phyloP scores from a whole-genome alignment of 1,140 invertebrate species.

The Choristoneura fumiferana region DNA sequence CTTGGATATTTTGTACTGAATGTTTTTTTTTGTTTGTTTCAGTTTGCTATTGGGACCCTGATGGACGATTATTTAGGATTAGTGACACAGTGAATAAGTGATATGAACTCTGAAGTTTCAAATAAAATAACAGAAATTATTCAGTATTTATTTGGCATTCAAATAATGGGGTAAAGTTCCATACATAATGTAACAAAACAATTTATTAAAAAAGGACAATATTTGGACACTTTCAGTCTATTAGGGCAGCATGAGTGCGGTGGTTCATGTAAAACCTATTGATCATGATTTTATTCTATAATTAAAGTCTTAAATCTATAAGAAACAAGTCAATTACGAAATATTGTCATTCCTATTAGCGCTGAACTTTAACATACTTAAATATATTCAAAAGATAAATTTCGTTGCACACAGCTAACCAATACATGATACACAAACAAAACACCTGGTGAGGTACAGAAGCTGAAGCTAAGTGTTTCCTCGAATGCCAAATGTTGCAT shows the following conservation, averaged over 20 bases:
- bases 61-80: constrained; percentile 98
- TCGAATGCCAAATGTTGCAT: constrained; percentile 45
- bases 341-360: constrained; percentile 4
- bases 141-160: constrained; percentile 75
- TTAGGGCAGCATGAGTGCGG: constrained; percentile 59
- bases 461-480: constrained; percentile 25
- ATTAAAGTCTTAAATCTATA: constrained; percentile 31
- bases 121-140: constrained; percentile 40
- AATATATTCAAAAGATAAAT: not conserved
- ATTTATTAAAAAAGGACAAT: constrained; percentile 64
- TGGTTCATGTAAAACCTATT: constrained; percentile 32
- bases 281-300: not conserved
- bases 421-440: not conserved
- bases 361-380: not conserved
- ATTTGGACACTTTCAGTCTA: constrained; percentile 75
- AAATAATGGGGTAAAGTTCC: constrained; percentile 67
- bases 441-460: constrained; percentile 6
- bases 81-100: constrained; percentile 69
- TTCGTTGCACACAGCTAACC: not conserved
- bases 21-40: constrained; percentile 72
- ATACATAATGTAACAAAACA: constrained; percentile 71
- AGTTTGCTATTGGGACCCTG: constrained; percentile 98
- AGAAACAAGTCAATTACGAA: constrained; percentile 20
- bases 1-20: constrained; percentile 24
- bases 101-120: constrained; percentile 34